phyloP scores from a whole-genome alignment of 2,888 invertebrate species.

The Napeogenes inachia region DNA sequence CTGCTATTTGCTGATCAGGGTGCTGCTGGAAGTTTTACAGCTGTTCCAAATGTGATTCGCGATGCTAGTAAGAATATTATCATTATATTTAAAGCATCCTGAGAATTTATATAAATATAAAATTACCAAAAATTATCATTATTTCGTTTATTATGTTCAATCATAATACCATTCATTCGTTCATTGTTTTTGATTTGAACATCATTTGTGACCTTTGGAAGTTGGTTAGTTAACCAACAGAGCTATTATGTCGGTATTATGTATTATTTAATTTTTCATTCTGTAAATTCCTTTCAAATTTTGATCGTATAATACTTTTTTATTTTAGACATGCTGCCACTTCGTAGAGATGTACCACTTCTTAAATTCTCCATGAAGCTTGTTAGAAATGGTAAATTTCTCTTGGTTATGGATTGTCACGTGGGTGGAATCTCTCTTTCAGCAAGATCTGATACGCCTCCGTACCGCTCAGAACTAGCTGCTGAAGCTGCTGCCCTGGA shows the following conservation, averaged over 20 bases:
- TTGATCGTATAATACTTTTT: neutral
- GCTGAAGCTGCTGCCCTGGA: constrained; percentile 35
- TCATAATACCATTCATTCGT: too few species aligned
- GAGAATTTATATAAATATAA: too few species aligned
- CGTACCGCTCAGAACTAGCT: constrained; percentile 43
- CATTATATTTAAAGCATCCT: neutral
- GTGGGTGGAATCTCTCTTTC: constrained; percentile 32
- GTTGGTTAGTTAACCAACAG: too few species aligned
- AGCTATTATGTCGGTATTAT: too few species aligned
- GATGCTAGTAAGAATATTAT: constrained; percentile 45
- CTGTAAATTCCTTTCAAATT: neutral
- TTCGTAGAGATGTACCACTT: constrained; percentile 41
- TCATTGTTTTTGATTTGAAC: too few species aligned
- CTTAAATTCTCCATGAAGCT: constrained; percentile 56
- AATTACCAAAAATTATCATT: too few species aligned
- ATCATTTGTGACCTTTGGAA: too few species aligned
- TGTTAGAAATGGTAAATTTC: constrained; percentile 43
- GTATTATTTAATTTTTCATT: neutral
- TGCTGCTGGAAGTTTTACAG: constrained; percentile 52
- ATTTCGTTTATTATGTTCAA: too few species aligned
- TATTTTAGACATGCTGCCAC: constrained; percentile 45
- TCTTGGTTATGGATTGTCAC: constrained; percentile 55
- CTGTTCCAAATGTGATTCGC: constrained; percentile 51
- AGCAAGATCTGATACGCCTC: constrained; percentile 29
- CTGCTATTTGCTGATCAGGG: constrained; percentile 59